Percentiles rank a stretch among this genome's conserved stretches.
Conservation (phyloP, 2,888 invertebrate genomes). For the Cistogaster globosa region DNA sequence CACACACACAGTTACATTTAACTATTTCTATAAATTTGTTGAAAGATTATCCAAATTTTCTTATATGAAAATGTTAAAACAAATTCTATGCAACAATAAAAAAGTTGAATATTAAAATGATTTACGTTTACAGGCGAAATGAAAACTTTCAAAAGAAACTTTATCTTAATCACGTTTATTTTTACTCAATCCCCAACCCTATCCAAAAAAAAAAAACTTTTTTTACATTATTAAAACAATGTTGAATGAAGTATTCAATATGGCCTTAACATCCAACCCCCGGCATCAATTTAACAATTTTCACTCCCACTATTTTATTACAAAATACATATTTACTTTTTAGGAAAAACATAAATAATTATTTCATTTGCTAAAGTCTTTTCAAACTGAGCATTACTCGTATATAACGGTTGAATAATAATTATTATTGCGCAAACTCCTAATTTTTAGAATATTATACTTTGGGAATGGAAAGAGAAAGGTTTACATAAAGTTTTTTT, state of each 20-base stretch:
- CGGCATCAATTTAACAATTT: neutral
- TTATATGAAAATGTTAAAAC: too few relatives aligned
- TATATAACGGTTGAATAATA: slow-evolving; percentile 46
- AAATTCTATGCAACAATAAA: too few relatives aligned
- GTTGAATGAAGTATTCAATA: slow-evolving; percentile 68
- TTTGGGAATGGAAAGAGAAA: neutral
- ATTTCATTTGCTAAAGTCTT: slow-evolving; percentile 33
- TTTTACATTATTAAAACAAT: slow-evolving; percentile 22
- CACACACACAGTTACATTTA: neutral
- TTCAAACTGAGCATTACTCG: neutral
- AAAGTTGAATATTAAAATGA: slow-evolving; percentile 58
- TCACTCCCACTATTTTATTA: slow-evolving; percentile 2
- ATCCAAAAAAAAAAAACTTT: slow-evolving; percentile 9
- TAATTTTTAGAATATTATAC: neutral
- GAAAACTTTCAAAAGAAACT: slow-evolving; percentile 4
- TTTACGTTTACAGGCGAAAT: slow-evolving; percentile 30
- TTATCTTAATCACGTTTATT: neutral
- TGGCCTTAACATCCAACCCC: slow-evolving; percentile 47
- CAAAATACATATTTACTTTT: neutral
- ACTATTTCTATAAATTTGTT: too few relatives aligned
- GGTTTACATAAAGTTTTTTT: neutral
- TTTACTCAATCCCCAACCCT: too few relatives aligned
- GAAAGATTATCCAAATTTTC: too few relatives aligned
- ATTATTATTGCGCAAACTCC: slow-evolving; percentile 61
- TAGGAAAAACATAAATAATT: slow-evolving; percentile 27